phyloP scores from a whole-genome alignment of 2,888 invertebrate species.

The Hedya salicella region DNA sequence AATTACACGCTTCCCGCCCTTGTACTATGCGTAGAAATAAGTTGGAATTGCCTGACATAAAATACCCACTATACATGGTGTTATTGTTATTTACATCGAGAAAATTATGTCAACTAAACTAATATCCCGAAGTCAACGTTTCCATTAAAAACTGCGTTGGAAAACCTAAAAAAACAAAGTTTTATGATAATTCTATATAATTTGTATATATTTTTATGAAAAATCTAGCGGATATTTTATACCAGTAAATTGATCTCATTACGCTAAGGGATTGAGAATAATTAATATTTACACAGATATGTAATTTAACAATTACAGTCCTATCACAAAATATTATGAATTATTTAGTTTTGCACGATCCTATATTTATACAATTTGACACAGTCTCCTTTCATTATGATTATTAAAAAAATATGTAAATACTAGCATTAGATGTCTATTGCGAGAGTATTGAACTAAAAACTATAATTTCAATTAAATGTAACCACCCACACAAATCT shows the following conservation, averaged over 20 bases:
- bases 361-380: slow-evolving; percentile 41
- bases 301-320: slow-evolving; percentile 47
- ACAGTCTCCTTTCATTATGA: slow-evolving; percentile 35
- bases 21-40: slow-evolving; percentile 46
- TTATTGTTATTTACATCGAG: no score
- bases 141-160: no score
- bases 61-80: not conserved
- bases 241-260: slow-evolving; percentile 13
- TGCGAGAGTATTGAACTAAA: no score
- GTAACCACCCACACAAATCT: no score
- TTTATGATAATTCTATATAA: no score
- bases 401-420: not conserved
- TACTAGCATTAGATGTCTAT: not conserved
- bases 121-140: no score
- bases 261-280: slow-evolving; percentile 18
- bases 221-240: not conserved
- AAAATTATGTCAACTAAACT: no score
- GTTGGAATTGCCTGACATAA: slow-evolving; percentile 15
- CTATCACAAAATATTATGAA: slow-evolving; percentile 50
- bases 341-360: slow-evolving; percentile 45
- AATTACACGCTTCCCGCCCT: slow-evolving; percentile 41
- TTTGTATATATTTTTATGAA: no score
- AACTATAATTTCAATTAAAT: no score
- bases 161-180: no score
- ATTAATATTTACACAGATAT: slow-evolving; percentile 46